Base-by-base conservation (phyloP, 2,797 vertebrate species). In the Sphaeramia orbicularis region DNA sequence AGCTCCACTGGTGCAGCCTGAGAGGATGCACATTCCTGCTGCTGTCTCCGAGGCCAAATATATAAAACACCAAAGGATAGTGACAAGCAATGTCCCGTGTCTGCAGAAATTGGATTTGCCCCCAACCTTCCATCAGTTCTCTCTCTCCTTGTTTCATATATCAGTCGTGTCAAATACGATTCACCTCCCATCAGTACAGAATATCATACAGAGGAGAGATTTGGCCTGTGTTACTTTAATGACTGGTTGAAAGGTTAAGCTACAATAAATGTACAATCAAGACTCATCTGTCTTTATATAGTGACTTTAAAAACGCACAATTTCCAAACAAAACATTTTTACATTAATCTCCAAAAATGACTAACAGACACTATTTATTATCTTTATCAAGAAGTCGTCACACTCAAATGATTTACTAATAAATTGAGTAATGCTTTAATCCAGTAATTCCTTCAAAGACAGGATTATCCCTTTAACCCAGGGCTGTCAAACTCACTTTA, bases 51-150 rank as follows among this genome's bases (percentile, higher is more conserved):
- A 81, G 83, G 78, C 72, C 81, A 79, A 75, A 83, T 51, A 37
- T 42, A 76, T 68, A 71, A 78, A 80, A 68, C 61, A 63, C 49
- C 49, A 58, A 64, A 40, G 15, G 61, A 78, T 57, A 65, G 61
- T 78, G 75, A 86, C 79, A 78, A 51, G 59, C 72, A 80, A 83
- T 75, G 85, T 84, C 74, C 76, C 65, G 32, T 78, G 76, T 85
- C 85, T 70, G 55, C 71, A 63, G 71, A 84, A 87, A 87, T 85
- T 81, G 59, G 65, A 80, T 81, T 81, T 52, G 74, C 52, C 48
- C 65, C 62, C 47, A 64, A 67, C 70, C 56, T 64, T 50, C 57
- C 67, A 52, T 65, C 41, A 19, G 40, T 60, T 65, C 60, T 40
- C 41, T 67, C 21, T 71, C 24, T 47, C 35, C 66, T 37, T 64